Base-by-base conservation (phyloP, 2,797 vertebrate genomes). In the Malacoraja senta region DNA sequence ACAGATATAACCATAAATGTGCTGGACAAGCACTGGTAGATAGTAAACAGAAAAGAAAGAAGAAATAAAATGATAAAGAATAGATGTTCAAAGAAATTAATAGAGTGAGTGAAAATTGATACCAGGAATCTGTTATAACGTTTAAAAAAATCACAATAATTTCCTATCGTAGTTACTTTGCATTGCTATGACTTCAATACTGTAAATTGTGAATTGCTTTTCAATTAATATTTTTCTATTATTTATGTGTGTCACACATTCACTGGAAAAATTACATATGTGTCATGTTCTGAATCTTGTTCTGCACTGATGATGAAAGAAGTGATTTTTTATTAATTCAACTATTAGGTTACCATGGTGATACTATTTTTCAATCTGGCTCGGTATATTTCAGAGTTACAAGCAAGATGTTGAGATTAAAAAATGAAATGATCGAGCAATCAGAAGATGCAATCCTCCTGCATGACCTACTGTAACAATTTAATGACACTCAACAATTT, bases 171-270 rank as follows among this genome's bases (percentile, higher is more conserved):
- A 92, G 35, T 92, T 76, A 76, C 90, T 76, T 92, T 92, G 15
- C 90, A 92, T 76, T 74, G 68, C 68, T 12, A 10, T 92, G 90
- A 92, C 71, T 71, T 92, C 71, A 92, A 72, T 91, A 53, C 68
- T 58, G 44, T 92, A 92, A 92, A 76, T 76, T 92, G 90, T 92
- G 72, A 92, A 92, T 92, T 76, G 72, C 71, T 76, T 29, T 76
- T 92, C 90, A 92, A 92, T 92, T 92, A 92, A 92, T 92, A 92
- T 92, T 76, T 92, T 92, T 74, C 90, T 88, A 92, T 92, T 92
- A 92, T 92, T 92, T 92, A 91, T 91, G 90, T 76, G 44, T 44
- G 71, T 92, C 72, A 92, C 90, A 92, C 90, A 92, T 92, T 76
- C 72, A 92, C 71, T 58, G 90, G 71, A 76, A 71, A 92, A 74